Base-by-base conservation (phyloP, 2,888 invertebrate genomes). In the Tholera decimalis region DNA sequence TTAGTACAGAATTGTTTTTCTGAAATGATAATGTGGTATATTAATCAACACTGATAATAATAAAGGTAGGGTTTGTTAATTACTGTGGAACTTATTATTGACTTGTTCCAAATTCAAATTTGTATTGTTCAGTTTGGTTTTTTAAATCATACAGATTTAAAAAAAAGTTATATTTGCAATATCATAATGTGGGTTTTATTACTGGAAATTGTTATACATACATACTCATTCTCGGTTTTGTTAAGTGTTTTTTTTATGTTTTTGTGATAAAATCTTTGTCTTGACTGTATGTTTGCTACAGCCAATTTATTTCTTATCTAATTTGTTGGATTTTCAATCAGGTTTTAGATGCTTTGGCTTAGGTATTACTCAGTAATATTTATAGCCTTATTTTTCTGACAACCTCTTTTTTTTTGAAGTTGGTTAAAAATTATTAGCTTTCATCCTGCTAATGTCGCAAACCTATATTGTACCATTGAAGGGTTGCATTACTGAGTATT, bases 171-270 rank as follows among this genome's bases (percentile, higher is more conserved):
- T n/a, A n/a, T n/a, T n/a, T n/a, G n/a, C 28, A 43, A 0, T 20
- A 50, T 50, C 56, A 11, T 33, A 49, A 41, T 50, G 41, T 37
- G 54, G 33, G 37, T 53, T 30, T 33, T 72, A 60, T 22, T 46
- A 28, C 51, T 61, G 55, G 75, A 72, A 61, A 74, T 44, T 0
- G 24, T 68, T 53, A 53, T 26, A 51, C 37, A 61, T 33, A 46
- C 56, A 41, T 47, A 49, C 33, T 44, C 37, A 13, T 28, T 58
- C 39, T 41, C 2, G 0, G 24, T 43, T 55, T 41, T 53, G 8
- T 30, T 18, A 57, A 41, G 37, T 39, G 8, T 51, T 74, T 74
- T 72, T 26, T 69, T 74, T n/a, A n/a, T 74, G 55, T 72, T 74
- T 74, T 68, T 55, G 37, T 72, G 44, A 20, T 54, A 41, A 43